Evolutionary conservation across 2,113 vertebrate species (phyloP), one percentile per base, ranked within the genome.

Genomic region (Mirounga angustirostris): DNA sequence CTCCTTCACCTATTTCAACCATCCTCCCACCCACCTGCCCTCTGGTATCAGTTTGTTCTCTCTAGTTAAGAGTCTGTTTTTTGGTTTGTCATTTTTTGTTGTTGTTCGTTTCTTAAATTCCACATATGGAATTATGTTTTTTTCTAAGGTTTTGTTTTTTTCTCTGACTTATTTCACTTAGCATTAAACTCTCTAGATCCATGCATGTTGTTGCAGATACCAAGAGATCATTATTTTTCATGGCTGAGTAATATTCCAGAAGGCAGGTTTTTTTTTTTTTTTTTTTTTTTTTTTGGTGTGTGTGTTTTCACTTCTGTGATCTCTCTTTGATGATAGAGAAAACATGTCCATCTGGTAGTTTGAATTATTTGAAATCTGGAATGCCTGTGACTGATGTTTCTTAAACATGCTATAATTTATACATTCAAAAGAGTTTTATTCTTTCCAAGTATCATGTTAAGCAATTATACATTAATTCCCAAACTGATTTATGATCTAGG

Each of bases 401-500:
- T 84, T 54, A 52, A 78, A 74, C n/a, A 36, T 79, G 56, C 24
- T 95, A 65, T 30, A 63, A 67, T 28, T 90, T 80, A 40, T 9
- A 46, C 14, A 80, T 56, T 40, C 43, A 56, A 59, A 16, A 91
- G 52, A 36, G 26, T 84, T 92, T 59, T 92, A 85, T 50, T 15
- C 18, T 36, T 61, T 69, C 22, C 12, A 13, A 89, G 36, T 65
- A 73, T 56, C 22, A 81, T 0, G 36, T 88, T 50, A 40, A 90
- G 16, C 40, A 86, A 74, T 65, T 93, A 43, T 71, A 36, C 28
- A 54, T 79, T 74, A 83, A 65, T 89, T 78, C 40, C 16, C 30
- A 88, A 89, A 69, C 58, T 82, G n/a, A 91, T n/a, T 80, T 94
- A 73, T 94, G 83, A 83, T 15, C 52, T 92, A 33, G 4, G 40